Conservation (phyloP, 2,797 vertebrate species). For the Cossypha dichroa region DNA sequence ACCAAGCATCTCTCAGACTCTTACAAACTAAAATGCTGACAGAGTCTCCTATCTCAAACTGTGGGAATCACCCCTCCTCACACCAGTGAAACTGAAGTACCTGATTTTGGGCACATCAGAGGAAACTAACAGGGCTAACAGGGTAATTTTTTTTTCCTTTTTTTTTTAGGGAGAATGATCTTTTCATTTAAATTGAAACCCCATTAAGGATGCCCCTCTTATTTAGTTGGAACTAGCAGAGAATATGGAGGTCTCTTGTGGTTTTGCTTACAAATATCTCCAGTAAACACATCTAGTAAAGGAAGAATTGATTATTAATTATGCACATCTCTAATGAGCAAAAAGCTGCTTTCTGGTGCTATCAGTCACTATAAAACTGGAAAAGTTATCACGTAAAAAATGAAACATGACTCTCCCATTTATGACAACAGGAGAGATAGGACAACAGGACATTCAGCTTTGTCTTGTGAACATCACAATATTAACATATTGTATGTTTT, state of each 20-base stretch:
- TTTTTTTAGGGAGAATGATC: not conserved
- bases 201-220: not conserved
- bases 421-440: not conserved
- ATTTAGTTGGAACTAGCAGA: not conserved
- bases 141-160: not conserved
- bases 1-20: not conserved
- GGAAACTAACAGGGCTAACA: not conserved
- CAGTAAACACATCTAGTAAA: not conserved
- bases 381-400: not conserved
- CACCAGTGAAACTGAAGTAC: not conserved
- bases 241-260: not conserved
- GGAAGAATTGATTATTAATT: not conserved
- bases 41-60: not conserved
- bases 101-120: not conserved
- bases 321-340: not conserved
- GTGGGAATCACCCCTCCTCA: not conserved
- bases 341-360: not conserved
- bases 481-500: not conserved
- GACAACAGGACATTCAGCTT: not conserved
- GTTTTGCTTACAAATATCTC: not conserved
- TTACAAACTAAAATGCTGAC: not conserved
- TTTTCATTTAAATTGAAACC: not conserved
- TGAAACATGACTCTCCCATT: not conserved
- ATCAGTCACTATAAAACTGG: not conserved
- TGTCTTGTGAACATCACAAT: not conserved